Percentiles rank a stretch among this genome's conserved stretches.
These are phyloP conservation scores for Leucozona laternaria DNA, from an alignment of 2,888 invertebrate species.

Conservation along the genomic window DNA sequence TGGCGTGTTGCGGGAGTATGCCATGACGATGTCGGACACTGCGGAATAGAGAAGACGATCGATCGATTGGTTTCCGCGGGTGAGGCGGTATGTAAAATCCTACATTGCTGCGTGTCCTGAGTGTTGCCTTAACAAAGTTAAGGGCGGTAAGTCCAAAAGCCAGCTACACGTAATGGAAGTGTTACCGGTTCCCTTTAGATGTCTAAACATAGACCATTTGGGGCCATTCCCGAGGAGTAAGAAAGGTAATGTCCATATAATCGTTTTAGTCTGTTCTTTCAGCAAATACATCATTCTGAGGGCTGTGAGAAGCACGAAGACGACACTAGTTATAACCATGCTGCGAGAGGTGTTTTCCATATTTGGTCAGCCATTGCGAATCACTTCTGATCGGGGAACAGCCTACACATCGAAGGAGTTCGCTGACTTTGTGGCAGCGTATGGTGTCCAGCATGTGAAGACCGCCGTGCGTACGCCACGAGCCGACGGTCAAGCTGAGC, in stretches of 20 bases:
- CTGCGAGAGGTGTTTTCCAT: slow-evolving; percentile 53
- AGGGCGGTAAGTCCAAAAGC: neutral
- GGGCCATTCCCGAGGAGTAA: slow-evolving; percentile 76
- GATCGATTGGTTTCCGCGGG: slow-evolving; percentile 73
- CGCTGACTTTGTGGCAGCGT: slow-evolving; percentile 17
- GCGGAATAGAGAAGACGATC: slow-evolving; percentile 74
- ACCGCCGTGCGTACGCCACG: slow-evolving; percentile 28
- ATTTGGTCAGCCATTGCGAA: slow-evolving; percentile 52
- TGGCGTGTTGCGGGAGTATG: slow-evolving; percentile 71
- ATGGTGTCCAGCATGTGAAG: slow-evolving; percentile 46
- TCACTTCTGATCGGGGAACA: slow-evolving; percentile 64
- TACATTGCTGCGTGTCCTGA: slow-evolving; percentile 73
- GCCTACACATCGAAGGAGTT: slow-evolving; percentile 64
- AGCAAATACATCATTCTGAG: slow-evolving; percentile 70
- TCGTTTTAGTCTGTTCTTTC: slow-evolving; percentile 66
- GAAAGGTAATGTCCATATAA: slow-evolving; percentile 57
- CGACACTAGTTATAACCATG: slow-evolving; percentile 65
- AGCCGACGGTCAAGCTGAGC: slow-evolving; percentile 50
- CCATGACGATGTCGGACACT: slow-evolving; percentile 77
- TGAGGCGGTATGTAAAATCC: slow-evolving; percentile 72
- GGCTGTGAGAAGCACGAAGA: slow-evolving; percentile 72
- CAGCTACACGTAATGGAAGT: slow-evolving; percentile 28
- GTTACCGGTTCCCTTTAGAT: slow-evolving; percentile 63
- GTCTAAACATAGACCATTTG: slow-evolving; percentile 72
- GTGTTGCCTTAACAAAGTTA: slow-evolving; percentile 70